Evolutionary conservation across 2,888 invertebrate species (phyloP).

Genomic region (Apamea epomidion): DNA sequence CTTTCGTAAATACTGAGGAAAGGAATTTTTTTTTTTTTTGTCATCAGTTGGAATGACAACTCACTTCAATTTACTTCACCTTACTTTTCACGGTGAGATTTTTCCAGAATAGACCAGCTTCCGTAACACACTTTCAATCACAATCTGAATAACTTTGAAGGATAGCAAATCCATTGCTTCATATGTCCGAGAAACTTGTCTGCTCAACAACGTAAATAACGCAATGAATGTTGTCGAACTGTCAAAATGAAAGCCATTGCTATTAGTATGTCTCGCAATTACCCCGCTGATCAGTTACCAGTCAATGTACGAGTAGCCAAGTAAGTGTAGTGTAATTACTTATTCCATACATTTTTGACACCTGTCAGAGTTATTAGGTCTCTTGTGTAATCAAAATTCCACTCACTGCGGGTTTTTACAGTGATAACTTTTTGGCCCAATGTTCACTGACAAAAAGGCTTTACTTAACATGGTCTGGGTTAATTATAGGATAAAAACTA

Average conservation of each 20-base stretch:
- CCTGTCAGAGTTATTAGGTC: conserved; percentile 10
- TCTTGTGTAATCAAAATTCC: conserved; percentile 43
- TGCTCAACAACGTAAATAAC: too few species aligned
- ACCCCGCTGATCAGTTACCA: background rate
- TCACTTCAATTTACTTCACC: background rate
- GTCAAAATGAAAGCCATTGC: background rate
- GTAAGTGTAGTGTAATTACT: conserved; percentile 6
- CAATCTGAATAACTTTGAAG: too few species aligned
- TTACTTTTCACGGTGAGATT: background rate
- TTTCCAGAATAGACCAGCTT: background rate
- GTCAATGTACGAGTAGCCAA: background rate
- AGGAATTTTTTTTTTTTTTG: background rate
- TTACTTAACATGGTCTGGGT: background rate
- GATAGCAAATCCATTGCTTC: too few species aligned
- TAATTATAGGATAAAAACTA: conserved; percentile 8
- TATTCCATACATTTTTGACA: conserved; percentile 44
- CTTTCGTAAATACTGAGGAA: background rate
- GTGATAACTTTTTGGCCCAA: conserved; percentile 11
- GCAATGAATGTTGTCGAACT: background rate
- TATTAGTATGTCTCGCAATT: background rate
- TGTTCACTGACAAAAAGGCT: background rate
- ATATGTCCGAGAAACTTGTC: too few species aligned
- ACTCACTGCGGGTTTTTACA: conserved; percentile 1
- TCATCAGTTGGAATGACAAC: background rate
- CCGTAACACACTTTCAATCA: too few species aligned